phyloP scores from a whole-genome alignment of 2,113 vertebrate genomes.

The Tricholaema leucomelas region DNA sequence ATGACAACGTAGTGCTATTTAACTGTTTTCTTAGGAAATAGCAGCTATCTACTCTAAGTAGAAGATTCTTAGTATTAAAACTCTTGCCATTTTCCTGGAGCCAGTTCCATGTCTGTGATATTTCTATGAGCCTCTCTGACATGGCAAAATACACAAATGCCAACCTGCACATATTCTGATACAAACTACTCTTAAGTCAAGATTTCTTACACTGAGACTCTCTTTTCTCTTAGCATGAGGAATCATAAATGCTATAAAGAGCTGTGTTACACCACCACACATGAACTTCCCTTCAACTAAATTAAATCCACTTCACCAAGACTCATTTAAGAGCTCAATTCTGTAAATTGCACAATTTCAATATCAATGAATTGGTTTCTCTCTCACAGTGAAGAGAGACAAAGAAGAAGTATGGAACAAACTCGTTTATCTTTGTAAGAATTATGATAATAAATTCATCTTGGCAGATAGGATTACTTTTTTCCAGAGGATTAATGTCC shows the following conservation, averaged over 20 bases:
- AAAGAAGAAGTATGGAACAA: slow-evolving; percentile 17
- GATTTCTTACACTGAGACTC: background rate
- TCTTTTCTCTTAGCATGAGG: background rate
- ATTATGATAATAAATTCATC: slow-evolving; percentile 36
- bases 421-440: background rate
- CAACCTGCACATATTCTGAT: background rate
- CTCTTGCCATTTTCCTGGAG: background rate
- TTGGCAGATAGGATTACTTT: background rate
- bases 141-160: background rate
- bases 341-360: background rate
- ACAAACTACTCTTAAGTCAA: background rate
- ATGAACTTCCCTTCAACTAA: background rate
- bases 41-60: background rate
- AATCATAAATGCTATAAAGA: background rate
- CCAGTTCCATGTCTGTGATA: background rate
- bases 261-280: background rate
- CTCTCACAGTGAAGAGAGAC: background rate
- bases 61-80: background rate
- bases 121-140: background rate
- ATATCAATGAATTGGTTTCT: background rate
- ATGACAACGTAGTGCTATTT: background rate
- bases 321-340: background rate
- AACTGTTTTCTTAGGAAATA: background rate
- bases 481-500: slow-evolving; percentile 15
- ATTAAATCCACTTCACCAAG: background rate